phyloP scores from a whole-genome alignment of 1,140 invertebrate species.

The Thalassaphorura encarpata region DNA sequence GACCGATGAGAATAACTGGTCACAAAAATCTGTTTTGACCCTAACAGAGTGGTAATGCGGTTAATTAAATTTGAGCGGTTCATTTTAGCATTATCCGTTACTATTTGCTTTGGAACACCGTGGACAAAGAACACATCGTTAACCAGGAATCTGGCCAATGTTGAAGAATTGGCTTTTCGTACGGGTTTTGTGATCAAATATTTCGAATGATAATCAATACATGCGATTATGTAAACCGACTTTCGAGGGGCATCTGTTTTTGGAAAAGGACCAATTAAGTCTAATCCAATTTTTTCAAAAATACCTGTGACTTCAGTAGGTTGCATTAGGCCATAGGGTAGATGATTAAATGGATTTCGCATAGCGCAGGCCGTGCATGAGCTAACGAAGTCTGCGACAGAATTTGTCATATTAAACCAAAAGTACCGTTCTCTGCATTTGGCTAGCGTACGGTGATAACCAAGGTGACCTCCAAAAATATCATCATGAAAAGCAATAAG shows the following conservation, averaged over 20 bases:
- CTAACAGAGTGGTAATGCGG: background rate
- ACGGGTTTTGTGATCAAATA: too few relatives aligned
- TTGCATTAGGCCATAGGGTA: constrained; percentile 14
- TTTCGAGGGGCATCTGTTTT: too few relatives aligned
- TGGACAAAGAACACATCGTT: too few relatives aligned
- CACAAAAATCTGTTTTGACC: background rate
- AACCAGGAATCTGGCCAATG: too few relatives aligned
- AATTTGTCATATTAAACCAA: constrained; percentile 18
- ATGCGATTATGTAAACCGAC: too few relatives aligned
- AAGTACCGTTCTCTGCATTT: constrained; percentile 21
- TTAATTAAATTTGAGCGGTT: background rate
- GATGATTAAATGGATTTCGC: constrained; percentile 6
- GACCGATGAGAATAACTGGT: background rate
- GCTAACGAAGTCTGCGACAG: constrained; percentile 18
- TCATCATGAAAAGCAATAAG: constrained; percentile 22
- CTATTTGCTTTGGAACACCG: too few relatives aligned
- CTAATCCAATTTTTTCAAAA: constrained; percentile 34
- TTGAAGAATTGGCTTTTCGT: too few relatives aligned
- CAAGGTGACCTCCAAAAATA: constrained; percentile 22
- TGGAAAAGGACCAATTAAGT: constrained; percentile 35
- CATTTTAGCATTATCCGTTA: background rate
- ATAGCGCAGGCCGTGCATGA: constrained; percentile 27
- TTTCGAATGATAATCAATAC: too few relatives aligned
- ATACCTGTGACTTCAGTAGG: constrained; percentile 20
- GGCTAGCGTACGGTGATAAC: constrained; percentile 21